These are phyloP conservation scores for Crocuta crocuta DNA, from an alignment of 2,113 vertebrate species.

Conservation along the genomic window DNA sequence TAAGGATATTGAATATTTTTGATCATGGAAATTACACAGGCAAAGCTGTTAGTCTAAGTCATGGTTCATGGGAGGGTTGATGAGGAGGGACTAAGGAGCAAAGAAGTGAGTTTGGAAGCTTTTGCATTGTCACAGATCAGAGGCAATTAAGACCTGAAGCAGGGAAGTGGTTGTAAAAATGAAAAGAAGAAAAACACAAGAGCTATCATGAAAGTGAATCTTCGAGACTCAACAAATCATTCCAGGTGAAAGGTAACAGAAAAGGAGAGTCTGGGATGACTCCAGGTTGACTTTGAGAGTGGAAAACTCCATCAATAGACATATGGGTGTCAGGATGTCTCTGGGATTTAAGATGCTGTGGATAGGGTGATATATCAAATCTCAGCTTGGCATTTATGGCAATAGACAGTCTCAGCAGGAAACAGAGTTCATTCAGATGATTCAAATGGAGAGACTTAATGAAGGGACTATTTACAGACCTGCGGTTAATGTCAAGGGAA, in stretches of 20 bases:
- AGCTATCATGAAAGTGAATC: background rate
- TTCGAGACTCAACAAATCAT: background rate
- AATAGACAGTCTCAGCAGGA: background rate
- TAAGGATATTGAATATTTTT: constrained; percentile 23
- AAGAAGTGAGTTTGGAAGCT: background rate
- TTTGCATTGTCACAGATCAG: background rate
- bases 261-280: background rate
- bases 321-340: background rate
- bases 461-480: background rate
- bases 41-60: constrained; percentile 49
- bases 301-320: background rate
- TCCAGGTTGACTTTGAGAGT: constrained; percentile 11
- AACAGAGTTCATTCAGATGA: constrained; percentile 7
- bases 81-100: background rate
- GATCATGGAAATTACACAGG: background rate
- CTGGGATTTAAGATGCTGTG: background rate
- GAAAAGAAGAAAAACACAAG: constrained; percentile 21
- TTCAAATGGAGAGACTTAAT: background rate
- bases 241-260: background rate
- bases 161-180: background rate
- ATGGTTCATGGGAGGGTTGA: background rate
- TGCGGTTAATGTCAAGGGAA: constrained; percentile 18
- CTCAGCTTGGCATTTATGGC: background rate
- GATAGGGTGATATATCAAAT: background rate
- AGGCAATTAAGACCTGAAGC: background rate